phyloP scores from a whole-genome alignment of 1,140 invertebrate genomes.

The Euura saliciscinereae region DNA sequence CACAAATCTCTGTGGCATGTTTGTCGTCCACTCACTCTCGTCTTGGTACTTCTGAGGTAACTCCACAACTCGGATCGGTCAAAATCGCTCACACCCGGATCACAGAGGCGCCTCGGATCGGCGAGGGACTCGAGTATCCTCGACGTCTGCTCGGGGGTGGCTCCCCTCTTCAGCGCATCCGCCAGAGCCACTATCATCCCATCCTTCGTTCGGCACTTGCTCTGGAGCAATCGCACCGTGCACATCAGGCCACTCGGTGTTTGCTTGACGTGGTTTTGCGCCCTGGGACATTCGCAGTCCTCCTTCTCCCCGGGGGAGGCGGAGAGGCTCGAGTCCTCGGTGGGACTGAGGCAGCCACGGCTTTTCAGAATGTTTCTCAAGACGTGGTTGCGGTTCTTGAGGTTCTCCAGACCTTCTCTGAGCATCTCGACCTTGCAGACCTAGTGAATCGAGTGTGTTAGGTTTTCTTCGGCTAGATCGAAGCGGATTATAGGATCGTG shows the following conservation, averaged over 20 bases:
- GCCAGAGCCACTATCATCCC: slow-evolving; percentile 24
- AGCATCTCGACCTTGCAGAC: slow-evolving; percentile 11
- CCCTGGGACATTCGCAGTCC: neutral
- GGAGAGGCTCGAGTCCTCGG: neutral
- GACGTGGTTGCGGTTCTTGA: slow-evolving; percentile 17
- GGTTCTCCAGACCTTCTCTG: slow-evolving; percentile 10
- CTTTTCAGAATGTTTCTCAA: slow-evolving; percentile 15
- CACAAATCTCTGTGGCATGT: slow-evolving; percentile 5
- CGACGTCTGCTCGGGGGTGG: neutral
- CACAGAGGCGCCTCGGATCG: neutral
- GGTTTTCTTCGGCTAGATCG: no score
- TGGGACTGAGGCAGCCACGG: slow-evolving; percentile 3
- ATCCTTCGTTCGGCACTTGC: slow-evolving; percentile 24
- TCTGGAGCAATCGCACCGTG: slow-evolving; percentile 17
- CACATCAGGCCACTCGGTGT: slow-evolving; percentile 8
- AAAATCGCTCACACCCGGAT: neutral
- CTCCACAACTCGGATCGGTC: slow-evolving; percentile 11
- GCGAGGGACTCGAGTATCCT: slow-evolving; percentile 9
- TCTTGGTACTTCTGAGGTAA: slow-evolving; percentile 8
- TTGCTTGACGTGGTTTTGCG: neutral
- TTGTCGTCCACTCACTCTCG: neutral
- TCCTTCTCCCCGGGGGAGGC: neutral
- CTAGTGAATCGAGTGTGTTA: neutral
- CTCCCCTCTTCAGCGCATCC: slow-evolving; percentile 19
- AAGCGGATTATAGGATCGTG: no score